Evolutionary conservation across 2,888 invertebrate species (phyloP), one percentile per base, ranked within the genome.

Genomic region (Zele albiditarsus): DNA sequence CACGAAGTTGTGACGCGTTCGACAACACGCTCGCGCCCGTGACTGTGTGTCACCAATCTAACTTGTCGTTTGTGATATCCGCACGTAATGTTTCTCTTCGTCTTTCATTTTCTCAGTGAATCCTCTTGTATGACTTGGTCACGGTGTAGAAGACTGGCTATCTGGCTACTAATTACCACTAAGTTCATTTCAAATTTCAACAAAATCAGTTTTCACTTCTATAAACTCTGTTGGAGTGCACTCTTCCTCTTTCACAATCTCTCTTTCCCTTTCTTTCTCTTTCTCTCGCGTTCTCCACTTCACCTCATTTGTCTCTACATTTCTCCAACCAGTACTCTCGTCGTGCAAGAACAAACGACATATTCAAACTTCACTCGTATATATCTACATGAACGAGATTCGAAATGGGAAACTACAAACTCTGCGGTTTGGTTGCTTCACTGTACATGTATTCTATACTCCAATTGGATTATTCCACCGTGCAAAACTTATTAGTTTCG

Each of bases 11-110:
- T 63, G 14, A 63, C 33, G 25, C 8, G 60, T 20, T 63, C 63
- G 33, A 63, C 31, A 62, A 63, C 31, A n/a, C 46, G n/a, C 3
- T 10, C 53, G 10, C 53, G 53, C 8, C 8, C 0, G 23, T 53
- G n/a, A 2, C 20, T 65, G 20, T 38, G 16, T 25, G 27, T 31
- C 72, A 74, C 74, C 78, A 76, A 75, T 79, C 75, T 76, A 79
- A 79, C 79, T 79, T 79, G 78, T 78, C 78, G 74, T 71, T 78
- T 67, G 69, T 62, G 58, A 79, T 72, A 77, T 73, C 72, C 74
- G 67, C 53, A 20, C 8, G 53, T 20, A 53, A 31, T 25, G 12
- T n/a, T 23, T 63, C 25, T 46, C 46, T 46, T 67, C 57, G 27
- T 4, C 33, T 67, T 57, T 46, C 49, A 57, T 72, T 71, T 27